A percentile compares a stretch with the other conserved stretches of the same genome.
Conservation (phyloP, 2,113 vertebrate species). For the Oenanthe melanoleuca region DNA sequence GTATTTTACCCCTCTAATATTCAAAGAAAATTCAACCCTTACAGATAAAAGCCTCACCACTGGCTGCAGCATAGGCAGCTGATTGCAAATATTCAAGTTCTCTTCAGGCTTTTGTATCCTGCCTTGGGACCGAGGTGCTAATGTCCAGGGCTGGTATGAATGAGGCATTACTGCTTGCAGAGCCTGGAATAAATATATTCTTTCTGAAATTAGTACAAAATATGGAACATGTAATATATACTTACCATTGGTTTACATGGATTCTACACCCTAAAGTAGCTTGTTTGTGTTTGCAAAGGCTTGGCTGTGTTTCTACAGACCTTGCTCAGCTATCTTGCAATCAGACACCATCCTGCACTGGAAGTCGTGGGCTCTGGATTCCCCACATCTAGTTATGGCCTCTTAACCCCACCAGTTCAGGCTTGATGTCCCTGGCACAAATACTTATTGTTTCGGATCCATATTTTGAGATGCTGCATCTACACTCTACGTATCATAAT, state of each 20-base stretch:
- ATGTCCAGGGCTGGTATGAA: neutral
- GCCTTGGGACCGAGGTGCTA: accelerated
- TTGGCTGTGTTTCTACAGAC: neutral
- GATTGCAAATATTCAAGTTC: neutral
- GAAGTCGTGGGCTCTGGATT: neutral
- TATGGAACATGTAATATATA: neutral
- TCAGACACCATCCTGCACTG: neutral
- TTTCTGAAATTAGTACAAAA: neutral
- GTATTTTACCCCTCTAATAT: neutral
- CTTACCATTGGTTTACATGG: neutral
- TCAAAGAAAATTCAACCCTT: neutral
- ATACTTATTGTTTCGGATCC: neutral
- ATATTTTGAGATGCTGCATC: neutral
- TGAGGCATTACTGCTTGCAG: neutral
- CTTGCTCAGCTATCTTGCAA: neutral
- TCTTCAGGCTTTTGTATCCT: neutral
- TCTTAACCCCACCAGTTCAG: neutral
- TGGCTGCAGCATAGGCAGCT: neutral
- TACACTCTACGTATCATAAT: neutral
- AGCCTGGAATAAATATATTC: neutral
- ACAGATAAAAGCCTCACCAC: neutral
- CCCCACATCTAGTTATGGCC: neutral
- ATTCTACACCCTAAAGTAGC: neutral
- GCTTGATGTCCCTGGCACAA: neutral
- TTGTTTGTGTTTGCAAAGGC: neutral